phyloP scores from a whole-genome alignment of 2,797 vertebrate genomes.

The Sebastes oblongus region DNA sequence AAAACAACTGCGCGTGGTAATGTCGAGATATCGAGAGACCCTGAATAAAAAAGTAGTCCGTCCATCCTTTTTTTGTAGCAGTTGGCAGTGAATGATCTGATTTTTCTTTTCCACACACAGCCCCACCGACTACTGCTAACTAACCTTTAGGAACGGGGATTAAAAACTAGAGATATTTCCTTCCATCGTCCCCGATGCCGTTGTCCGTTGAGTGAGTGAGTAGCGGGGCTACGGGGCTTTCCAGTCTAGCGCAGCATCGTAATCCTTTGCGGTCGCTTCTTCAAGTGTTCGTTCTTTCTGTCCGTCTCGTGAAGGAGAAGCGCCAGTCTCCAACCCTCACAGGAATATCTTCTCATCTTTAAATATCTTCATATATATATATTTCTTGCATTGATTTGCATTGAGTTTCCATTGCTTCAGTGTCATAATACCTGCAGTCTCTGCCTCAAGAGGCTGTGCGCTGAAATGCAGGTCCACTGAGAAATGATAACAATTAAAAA shows the following conservation, averaged over 20 bases:
- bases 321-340: slow-evolving; percentile 73
- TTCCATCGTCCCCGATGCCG: slow-evolving; percentile 5
- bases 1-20: slow-evolving; percentile 57
- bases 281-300: slow-evolving; percentile 54
- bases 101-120: slow-evolving; percentile 20
- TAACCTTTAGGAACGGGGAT: slow-evolving; percentile 42
- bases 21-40: slow-evolving; percentile 50
- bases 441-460: slow-evolving; percentile 69
- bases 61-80: slow-evolving; percentile 26
- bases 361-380: slow-evolving; percentile 81
- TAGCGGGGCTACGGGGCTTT: slow-evolving; percentile 31
- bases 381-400: slow-evolving; percentile 91
- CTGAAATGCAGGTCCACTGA: slow-evolving; percentile 74
- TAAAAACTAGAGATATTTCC: slow-evolving; percentile 18
- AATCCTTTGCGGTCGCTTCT: slow-evolving; percentile 44
- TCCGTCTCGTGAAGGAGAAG: slow-evolving; percentile 76
- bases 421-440: slow-evolving; percentile 80
- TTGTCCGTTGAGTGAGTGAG: slow-evolving; percentile 22
- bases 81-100: slow-evolving; percentile 74
- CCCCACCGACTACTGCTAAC: slow-evolving; percentile 35
- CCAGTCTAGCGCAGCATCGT: slow-evolving; percentile 36
- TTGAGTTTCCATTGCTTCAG: slow-evolving; percentile 92
- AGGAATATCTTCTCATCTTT: slow-evolving; percentile 74
- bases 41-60: slow-evolving; percentile 60
- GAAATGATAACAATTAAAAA: slow-evolving; percentile 71